A percentile compares a stretch with the other conserved stretches of the same genome.
These are phyloP conservation scores for Drosophila colorata DNA, from an alignment of 2,888 invertebrate species.

Conservation along the genomic window DNA sequence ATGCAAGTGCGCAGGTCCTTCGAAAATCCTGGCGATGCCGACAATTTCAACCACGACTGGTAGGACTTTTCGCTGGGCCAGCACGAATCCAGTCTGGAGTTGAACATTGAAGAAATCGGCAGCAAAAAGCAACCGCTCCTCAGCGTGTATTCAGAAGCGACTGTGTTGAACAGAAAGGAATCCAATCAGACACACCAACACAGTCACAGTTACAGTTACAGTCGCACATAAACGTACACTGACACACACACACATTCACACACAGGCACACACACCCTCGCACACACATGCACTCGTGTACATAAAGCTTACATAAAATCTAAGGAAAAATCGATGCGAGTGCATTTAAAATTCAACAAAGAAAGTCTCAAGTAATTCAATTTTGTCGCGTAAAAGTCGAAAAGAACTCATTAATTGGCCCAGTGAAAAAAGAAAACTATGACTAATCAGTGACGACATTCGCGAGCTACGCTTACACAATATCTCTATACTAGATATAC, in stretches of 20 bases:
- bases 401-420: slow-evolving; percentile 38
- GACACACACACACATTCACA: slow-evolving; percentile 46
- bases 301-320: slow-evolving; percentile 72
- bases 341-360: slow-evolving; percentile 71
- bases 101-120: slow-evolving; percentile 84
- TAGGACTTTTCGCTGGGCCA: slow-evolving; percentile 80
- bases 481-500: slow-evolving; percentile 79
- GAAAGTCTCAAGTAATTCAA: slow-evolving; percentile 33
- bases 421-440: slow-evolving; percentile 66
- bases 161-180: slow-evolving; percentile 73
- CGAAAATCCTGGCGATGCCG: slow-evolving; percentile 77
- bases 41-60: slow-evolving; percentile 62
- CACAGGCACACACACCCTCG: slow-evolving; percentile 33
- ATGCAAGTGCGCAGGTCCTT: slow-evolving; percentile 83
- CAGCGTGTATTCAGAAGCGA: slow-evolving; percentile 62
- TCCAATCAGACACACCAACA: slow-evolving; percentile 70
- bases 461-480: slow-evolving; percentile 80
- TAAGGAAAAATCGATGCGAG: slow-evolving; percentile 77
- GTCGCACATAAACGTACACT: slow-evolving; percentile 49
- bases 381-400: slow-evolving; percentile 23
- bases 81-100: slow-evolving; percentile 83
- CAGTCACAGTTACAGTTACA: slow-evolving; percentile 41
- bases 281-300: slow-evolving; percentile 50
- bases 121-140: slow-evolving; percentile 76
- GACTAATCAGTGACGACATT: slow-evolving; percentile 84